Percentiles rank a stretch among this genome's conserved stretches.
Conservation (phyloP, 2,888 invertebrate species). For the Pristionchus entomophagus region DNA sequence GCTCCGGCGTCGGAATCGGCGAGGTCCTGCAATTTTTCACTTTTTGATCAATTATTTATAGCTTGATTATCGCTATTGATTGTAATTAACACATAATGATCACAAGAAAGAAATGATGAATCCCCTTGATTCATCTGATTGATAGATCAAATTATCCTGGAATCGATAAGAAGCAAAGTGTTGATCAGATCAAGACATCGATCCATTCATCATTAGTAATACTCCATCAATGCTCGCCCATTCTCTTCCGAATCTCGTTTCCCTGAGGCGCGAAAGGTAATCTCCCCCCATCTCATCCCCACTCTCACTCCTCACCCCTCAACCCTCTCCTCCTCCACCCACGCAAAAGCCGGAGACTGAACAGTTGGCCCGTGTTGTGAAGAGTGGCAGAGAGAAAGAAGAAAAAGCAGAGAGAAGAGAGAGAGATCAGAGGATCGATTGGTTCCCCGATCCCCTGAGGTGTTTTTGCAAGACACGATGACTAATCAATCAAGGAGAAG, state of each 20-base stretch:
- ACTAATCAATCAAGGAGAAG: not conserved
- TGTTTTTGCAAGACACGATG: not conserved
- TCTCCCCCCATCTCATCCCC: not conserved
- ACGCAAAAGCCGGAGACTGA: not conserved
- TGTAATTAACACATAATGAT: too few relatives aligned
- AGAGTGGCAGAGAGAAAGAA: not conserved
- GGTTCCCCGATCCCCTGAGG: not conserved
- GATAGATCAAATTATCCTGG: not conserved
- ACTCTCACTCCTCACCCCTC: not conserved
- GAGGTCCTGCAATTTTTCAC: conserved; percentile 67
- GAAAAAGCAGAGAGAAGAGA: not conserved
- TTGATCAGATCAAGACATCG: not conserved
- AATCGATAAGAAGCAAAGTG: not conserved
- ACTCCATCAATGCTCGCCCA: not conserved
- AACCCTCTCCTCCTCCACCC: conserved; percentile 19
- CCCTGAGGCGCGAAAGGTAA: conserved; percentile 30
- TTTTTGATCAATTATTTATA: not conserved
- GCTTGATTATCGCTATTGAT: too few relatives aligned
- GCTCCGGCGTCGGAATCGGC: conserved; percentile 76
- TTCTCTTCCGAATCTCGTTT: too few relatives aligned
- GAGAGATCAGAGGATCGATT: not conserved
- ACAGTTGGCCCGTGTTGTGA: conserved; percentile 25
- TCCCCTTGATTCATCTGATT: not conserved
- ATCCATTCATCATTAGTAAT: not conserved
- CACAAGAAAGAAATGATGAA: not conserved